Evolutionary conservation across 1,140 invertebrate genomes (phyloP).

Genomic region (Drosophila neocordata): DNA sequence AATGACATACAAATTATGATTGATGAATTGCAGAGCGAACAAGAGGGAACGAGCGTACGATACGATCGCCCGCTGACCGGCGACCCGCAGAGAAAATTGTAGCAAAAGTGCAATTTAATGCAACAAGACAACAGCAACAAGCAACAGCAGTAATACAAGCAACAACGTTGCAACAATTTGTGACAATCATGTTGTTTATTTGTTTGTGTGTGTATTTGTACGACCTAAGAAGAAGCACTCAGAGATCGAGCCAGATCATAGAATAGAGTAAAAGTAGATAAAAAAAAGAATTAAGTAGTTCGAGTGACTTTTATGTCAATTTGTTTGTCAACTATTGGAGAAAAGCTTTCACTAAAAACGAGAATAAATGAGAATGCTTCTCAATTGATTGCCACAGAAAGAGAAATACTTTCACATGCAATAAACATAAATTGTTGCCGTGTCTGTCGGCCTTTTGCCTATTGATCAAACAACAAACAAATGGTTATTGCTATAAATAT

Average conservation of each 20-base stretch:
- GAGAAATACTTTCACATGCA: constrained; percentile 70
- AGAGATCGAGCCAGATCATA: constrained; percentile 41
- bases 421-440: constrained; percentile 46
- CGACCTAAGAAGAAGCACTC: background rate
- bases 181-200: constrained; percentile 67
- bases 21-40: constrained; percentile 61
- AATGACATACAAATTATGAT: constrained; percentile 77
- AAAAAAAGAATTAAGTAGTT: constrained; percentile 14
- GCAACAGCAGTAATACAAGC: constrained; percentile 38
- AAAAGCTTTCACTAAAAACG: constrained; percentile 62
- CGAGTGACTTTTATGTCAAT: constrained; percentile 16
- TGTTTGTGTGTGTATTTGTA: constrained; percentile 11
- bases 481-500: constrained; percentile 39
- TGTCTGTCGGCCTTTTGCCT: constrained; percentile 40
- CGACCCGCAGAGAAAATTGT: constrained; percentile 74
- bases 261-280: constrained; percentile 65
- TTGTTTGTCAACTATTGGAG: constrained; percentile 51
- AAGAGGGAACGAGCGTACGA: background rate
- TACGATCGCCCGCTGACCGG: constrained; percentile 34
- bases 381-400: constrained; percentile 58
- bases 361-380: constrained; percentile 71
- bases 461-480: constrained; percentile 75
- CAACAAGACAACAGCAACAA: constrained; percentile 25
- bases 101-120: constrained; percentile 63
- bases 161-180: constrained; percentile 67